Conservation (phyloP, 2,888 invertebrate genomes). For the Ypsolopha scabrella region DNA sequence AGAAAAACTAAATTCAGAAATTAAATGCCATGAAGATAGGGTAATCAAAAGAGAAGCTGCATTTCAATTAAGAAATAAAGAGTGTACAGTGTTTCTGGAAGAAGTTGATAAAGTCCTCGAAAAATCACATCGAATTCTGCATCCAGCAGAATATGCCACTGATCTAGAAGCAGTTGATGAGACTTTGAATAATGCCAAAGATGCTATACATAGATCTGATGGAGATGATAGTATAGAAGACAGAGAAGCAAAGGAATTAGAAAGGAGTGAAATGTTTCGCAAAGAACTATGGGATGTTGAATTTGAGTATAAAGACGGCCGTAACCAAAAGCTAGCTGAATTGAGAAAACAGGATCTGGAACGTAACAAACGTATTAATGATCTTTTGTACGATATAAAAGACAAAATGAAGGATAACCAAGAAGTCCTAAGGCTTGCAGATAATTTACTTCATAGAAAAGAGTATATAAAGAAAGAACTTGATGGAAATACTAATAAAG, state of each 20-base stretch:
- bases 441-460: conserved; percentile 44
- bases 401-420: conserved; percentile 59
- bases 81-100: conserved; percentile 49
- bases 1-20: conserved; percentile 39
- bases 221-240: conserved; percentile 8
- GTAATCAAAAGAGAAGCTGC: conserved; percentile 40
- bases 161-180: conserved; percentile 6
- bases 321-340: conserved; percentile 24
- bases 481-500: conserved; percentile 16
- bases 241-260: conserved; percentile 5
- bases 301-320: conserved; percentile 20
- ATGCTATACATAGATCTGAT: neutral
- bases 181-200: conserved; percentile 1
- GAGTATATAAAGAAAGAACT: conserved; percentile 27
- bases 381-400: conserved; percentile 47
- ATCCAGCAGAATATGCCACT: conserved; percentile 20
- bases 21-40: conserved; percentile 44
- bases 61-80: conserved; percentile 43
- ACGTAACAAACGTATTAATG: conserved; percentile 40
- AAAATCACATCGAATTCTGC: conserved; percentile 47
- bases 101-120: conserved; percentile 51
- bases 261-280: conserved; percentile 17
- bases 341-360: conserved; percentile 31
- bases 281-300: conserved; percentile 44
- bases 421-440: conserved; percentile 47